Base-by-base conservation (phyloP, 2,113 vertebrate species). In the Ia io region DNA sequence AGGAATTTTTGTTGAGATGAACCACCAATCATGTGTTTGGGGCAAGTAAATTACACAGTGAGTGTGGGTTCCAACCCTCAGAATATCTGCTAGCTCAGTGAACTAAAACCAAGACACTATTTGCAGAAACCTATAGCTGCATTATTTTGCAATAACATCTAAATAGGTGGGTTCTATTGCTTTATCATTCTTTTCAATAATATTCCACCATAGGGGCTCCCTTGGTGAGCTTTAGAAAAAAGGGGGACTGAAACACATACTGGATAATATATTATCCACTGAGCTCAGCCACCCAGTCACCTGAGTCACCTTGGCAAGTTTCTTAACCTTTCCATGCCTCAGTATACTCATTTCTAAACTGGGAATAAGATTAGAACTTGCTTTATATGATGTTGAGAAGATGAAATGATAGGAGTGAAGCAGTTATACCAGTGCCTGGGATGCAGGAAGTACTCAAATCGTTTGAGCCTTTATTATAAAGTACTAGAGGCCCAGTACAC, bases 11-110 rank as follows among this genome's bases (percentile, higher is more conserved):
- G 63, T 51, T 90, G 78, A 6, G 28, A 91, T 92, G 88, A 88
- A 96, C 95, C 71, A 94, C n/a, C 78, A 95, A 70, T 9, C 89
- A 59, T 47, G 79, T 84, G 69, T 70, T 79, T 97, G 88, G 35
- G 40, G 7, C 61, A 88, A 96, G 40, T 84, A 95, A 97, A 92
- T 96, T 76, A 76, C 23, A 96, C 16, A 88, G 30, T 63, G 28
- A 86, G 22, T 35, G 28, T 84, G 71, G 82, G 44, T 93, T 92
- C 53, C 90, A 96, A 59, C 47, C 93, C 92, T 94, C 92, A 82
- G 93, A 93, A 44, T 90, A 83, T 74, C 79, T 91, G 84, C 90
- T 70, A 85, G 40, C 42, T 88, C 73, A 70, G 69, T 42, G 53
- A 85, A 90, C 85, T 69, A 79, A 97, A 87, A 90, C 80, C 51